Evolutionary conservation across 2,113 vertebrate species (phyloP), one percentile per base, ranked within the genome.

Genomic region (Lampris incognitus): DNA sequence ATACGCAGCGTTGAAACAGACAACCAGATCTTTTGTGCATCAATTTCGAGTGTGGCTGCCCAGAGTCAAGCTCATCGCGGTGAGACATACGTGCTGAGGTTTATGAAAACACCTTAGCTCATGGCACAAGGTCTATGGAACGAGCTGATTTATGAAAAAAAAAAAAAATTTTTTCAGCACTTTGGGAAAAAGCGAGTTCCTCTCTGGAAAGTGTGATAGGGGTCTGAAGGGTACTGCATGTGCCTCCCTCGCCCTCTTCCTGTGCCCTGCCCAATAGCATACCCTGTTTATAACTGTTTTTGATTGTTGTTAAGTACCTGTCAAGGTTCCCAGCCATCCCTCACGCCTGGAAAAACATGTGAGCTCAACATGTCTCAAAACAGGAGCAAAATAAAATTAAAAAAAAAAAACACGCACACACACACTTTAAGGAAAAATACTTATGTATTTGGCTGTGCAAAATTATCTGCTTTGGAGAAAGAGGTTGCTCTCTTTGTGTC

Each of bases 261-360:
- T 83, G 78, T 36, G 54, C 85, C 87, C 77, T 79, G 80, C 82
- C 89, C 85, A 79, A 66, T 63, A 72, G 76, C 66, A 66, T 71
- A 71, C 74, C 72, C 66, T 91, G 88, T 92, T 92, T 92, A 90
- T 75, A 78, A 78, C 72, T 91, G 83, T 85, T 83, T 91, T 89
- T 92, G 86, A 92, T 92, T 89, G 88, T 91, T 90, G 88, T 92
- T 91, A 91, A 88, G 88, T 89, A 88, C 79, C 88, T 92, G 92
- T 91, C 88, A 92, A 66, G 82, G 67, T 81, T 85, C 76, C 84
- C 48, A 83, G 85, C 88, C 68, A 68, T 86, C 79, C 56, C 66
- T 87, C 71, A 24, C 49, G 79, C 79, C 79, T 90, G 81, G 78
- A 91, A 92, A 93, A 92, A 92, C 85, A 89, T 72, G 88, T 89